These are phyloP conservation scores for Choreutis nemorana DNA, from an alignment of 2,888 invertebrate species.

Conservation along the genomic window DNA sequence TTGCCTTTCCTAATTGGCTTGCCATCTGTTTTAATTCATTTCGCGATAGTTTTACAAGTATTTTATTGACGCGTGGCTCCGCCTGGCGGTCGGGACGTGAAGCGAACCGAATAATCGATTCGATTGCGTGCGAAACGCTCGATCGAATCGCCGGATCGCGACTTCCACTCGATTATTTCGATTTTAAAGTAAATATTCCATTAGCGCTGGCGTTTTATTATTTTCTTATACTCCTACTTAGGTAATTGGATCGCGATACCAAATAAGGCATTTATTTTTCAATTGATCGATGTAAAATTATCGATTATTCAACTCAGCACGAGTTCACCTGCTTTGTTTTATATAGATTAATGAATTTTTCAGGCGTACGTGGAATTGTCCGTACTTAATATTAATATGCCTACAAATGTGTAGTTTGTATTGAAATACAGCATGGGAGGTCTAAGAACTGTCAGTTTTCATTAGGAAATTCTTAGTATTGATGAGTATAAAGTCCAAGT, in stretches of 20 bases:
- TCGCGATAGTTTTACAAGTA: constrained; percentile 66
- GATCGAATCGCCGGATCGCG: constrained; percentile 31
- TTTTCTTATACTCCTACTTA: too few relatives aligned
- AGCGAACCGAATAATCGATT: constrained; percentile 62
- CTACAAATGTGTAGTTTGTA: too few relatives aligned
- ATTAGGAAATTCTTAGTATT: constrained; percentile 7
- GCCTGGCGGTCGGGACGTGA: constrained; percentile 46
- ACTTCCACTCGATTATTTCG: constrained; percentile 13
- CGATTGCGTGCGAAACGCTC: constrained; percentile 51
- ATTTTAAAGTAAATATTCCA: constrained; percentile 34
- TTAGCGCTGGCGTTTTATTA: constrained; percentile 23
- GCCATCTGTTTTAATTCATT: constrained; percentile 65
- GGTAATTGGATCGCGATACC: too few relatives aligned
- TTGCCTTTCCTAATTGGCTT: constrained; percentile 64
- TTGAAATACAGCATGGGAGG: constrained; percentile 17
- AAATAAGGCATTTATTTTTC: too few relatives aligned
- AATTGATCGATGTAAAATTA: too few relatives aligned
- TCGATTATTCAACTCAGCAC: too few relatives aligned
- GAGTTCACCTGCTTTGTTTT: too few relatives aligned
- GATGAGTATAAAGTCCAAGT: constrained; percentile 22
- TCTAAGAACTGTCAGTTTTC: constrained; percentile 11
- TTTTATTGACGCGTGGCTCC: constrained; percentile 64
- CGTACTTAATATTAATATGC: too few relatives aligned
- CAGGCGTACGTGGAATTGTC: too few relatives aligned
- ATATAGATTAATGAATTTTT: too few relatives aligned